Evolutionary conservation across 2,797 vertebrate genomes (phyloP).

Genomic region (Microctenopoma stevenorrisi): DNA sequence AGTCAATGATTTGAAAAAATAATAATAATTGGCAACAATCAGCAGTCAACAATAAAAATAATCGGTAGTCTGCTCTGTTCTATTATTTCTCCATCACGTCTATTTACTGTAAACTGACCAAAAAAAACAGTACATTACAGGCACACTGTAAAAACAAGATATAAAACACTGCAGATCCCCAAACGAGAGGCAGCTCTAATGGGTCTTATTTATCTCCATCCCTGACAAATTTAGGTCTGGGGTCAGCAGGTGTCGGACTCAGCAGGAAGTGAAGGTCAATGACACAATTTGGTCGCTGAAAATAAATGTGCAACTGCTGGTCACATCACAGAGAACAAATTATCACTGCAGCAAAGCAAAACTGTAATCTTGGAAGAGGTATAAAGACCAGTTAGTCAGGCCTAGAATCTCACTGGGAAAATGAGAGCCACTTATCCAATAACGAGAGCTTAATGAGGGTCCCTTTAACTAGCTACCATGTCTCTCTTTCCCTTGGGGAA

Average conservation of each 20-base stretch:
- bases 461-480: conserved; percentile 83
- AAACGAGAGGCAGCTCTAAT: conserved; percentile 52
- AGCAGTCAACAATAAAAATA: not conserved
- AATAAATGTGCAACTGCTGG: conserved; percentile 70
- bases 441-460: conserved; percentile 86
- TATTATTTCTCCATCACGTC: conserved; percentile 66
- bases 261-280: conserved; percentile 84
- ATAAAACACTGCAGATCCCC: conserved; percentile 85
- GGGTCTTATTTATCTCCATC: conserved; percentile 61
- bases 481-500: conserved; percentile 82
- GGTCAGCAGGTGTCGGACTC: conserved; percentile 80
- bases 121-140: conserved; percentile 88
- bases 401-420: conserved; percentile 82
- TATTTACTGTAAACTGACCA: conserved; percentile 36
- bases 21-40: not conserved
- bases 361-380: conserved; percentile 79
- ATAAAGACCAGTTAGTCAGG: conserved; percentile 83
- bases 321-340: conserved; percentile 78
- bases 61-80: not conserved
- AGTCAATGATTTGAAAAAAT: not conserved
- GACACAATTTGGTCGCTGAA: conserved; percentile 73
- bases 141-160: conserved; percentile 86
- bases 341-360: conserved; percentile 66
- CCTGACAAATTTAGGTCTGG: conserved; percentile 75
- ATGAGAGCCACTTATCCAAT: conserved; percentile 87